Base-by-base conservation (phyloP, 2,797 vertebrate genomes). In the Darevskia mixta region DNA sequence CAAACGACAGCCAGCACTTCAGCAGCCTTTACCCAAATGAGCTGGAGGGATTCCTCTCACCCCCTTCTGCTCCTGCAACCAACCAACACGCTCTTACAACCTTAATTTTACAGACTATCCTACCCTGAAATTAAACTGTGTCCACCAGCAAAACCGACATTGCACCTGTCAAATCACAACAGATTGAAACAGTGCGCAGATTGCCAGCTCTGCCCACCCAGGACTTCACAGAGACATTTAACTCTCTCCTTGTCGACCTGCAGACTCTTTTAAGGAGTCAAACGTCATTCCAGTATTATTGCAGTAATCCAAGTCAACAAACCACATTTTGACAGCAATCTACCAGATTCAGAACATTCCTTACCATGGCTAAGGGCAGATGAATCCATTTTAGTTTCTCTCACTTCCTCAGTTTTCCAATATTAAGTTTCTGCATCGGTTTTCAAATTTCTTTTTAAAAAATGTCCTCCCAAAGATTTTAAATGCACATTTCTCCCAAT, bases 101-200 rank as follows among this genome's bases (percentile, higher is more conserved):
- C 87, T 90, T 93, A 91, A 95, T 96, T 95, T 94, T 43, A 78
- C 94, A 93, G 92, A 92, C 90, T 91, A 94, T 29, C 92, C 92
- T 95, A 91, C 84, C 90, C 90, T 95, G 94, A 95, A 96, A 94
- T 95, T 94, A 94, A 93, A 94, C 86, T 91, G 93, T 92, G 86
- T 92, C 91, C 92, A 92, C 92, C 89, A 89, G 94, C 93, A 92
- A 93, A 93, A 64, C 91, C 92, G 92, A 92, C 86, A 83, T 91
- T 91, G 66, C 15, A 49, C 43, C 58, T 38, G 23, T 58, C 85
- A 58, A 92, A 92, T 90, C 90, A 55, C 88, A 64, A 61, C 88
- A 64, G 85, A 38, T 45, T 85, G 79, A 90, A 90, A 87, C 61
- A 55, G 89, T 85, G 64, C 0, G 55, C 35, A 76, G 76, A 45